Percentiles rank a stretch among this genome's conserved stretches.
Conservation (phyloP, 2,113 vertebrate genomes). For the Corynorhinus townsendii region DNA sequence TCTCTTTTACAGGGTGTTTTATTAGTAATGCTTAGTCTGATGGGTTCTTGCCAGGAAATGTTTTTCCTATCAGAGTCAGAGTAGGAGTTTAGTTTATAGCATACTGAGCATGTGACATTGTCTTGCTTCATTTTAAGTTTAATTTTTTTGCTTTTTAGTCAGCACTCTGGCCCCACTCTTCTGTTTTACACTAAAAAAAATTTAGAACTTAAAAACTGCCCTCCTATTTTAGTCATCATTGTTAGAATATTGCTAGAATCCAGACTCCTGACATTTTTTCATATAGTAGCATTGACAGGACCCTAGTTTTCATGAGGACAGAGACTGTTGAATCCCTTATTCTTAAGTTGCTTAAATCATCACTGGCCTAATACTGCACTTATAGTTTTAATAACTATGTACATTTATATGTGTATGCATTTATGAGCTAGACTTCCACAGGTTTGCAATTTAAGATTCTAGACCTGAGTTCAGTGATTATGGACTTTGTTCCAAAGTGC, state of each 20-base stretch:
- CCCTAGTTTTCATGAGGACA: neutral
- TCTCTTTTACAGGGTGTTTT: neutral
- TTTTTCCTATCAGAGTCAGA: slow-evolving; percentile 62
- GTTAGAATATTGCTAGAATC: neutral
- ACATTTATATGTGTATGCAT: too few relatives aligned
- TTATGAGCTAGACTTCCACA: neutral
- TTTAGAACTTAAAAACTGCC: neutral
- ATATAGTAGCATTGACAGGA: neutral
- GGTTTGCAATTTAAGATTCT: neutral
- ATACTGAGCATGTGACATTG: neutral
- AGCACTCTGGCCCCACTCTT: neutral
- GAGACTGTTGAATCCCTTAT: neutral
- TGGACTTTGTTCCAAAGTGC: neutral
- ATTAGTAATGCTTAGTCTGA: slow-evolving; percentile 37
- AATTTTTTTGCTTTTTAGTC: slow-evolving; percentile 38
- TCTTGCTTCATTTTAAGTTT: neutral
- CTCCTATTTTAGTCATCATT: neutral
- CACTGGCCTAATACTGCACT: neutral
- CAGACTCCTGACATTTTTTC: neutral
- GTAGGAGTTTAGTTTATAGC: slow-evolving; percentile 57
- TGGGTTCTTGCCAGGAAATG: slow-evolving; percentile 62
- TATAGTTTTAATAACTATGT: neutral
- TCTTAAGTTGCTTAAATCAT: neutral
- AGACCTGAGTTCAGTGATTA: too few relatives aligned
- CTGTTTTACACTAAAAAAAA: neutral